Evolutionary conservation across 2,797 vertebrate species (phyloP).

Genomic region (Cirrhinus molitorella): DNA sequence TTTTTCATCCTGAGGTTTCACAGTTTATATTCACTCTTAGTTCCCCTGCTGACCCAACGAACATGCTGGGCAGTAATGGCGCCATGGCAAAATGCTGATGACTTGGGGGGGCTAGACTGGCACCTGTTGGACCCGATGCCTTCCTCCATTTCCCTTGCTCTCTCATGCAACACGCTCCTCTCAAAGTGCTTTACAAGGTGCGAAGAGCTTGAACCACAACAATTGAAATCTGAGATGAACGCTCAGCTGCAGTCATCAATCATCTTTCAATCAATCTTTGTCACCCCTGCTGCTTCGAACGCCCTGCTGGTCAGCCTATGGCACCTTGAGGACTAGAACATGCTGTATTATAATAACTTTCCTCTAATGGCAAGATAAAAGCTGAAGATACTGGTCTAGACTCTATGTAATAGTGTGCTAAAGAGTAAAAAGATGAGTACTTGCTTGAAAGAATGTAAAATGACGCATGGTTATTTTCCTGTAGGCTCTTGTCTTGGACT

Average conservation of each 20-base stretch:
- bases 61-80: slow-evolving; percentile 62
- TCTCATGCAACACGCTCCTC: slow-evolving; percentile 66
- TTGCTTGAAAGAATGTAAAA: slow-evolving; percentile 45
- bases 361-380: neutral
- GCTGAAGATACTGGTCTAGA: neutral
- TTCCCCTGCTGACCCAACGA: slow-evolving; percentile 65
- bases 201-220: slow-evolving; percentile 77
- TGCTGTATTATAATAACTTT: neutral
- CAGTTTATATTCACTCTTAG: neutral
- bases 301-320: neutral
- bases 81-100: slow-evolving; percentile 51
- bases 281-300: slow-evolving; percentile 61
- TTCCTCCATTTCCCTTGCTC: slow-evolving; percentile 52
- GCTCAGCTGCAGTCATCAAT: slow-evolving; percentile 83
- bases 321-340: slow-evolving; percentile 50
- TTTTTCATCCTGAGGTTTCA: neutral
- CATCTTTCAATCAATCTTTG: slow-evolving; percentile 80
- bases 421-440: slow-evolving; percentile 5
- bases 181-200: slow-evolving; percentile 83
- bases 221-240: slow-evolving; percentile 79
- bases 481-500: slow-evolving; percentile 14
- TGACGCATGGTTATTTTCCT: slow-evolving; percentile 30
- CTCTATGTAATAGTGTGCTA: neutral
- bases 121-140: slow-evolving; percentile 74
- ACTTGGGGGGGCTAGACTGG: slow-evolving; percentile 50